Evolutionary conservation across 2,113 vertebrate genomes (phyloP).

Genomic region (Varanus salvator): DNA sequence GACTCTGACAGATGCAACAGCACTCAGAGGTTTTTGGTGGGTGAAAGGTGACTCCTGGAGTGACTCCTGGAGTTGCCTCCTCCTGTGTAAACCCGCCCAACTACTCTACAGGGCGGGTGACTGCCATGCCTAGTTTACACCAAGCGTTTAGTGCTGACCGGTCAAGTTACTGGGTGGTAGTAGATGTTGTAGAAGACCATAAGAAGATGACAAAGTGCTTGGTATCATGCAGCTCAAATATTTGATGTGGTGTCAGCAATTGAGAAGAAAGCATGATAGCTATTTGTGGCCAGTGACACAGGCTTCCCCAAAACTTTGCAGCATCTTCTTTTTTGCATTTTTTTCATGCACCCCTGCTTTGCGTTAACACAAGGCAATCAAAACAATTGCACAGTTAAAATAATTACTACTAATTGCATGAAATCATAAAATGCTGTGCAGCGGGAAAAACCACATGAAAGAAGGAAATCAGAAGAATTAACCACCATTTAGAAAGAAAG

Average conservation of each 20-base stretch:
- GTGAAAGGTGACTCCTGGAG: too few relatives aligned
- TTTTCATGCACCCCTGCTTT: background rate
- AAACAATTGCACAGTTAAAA: background rate
- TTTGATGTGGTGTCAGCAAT: background rate
- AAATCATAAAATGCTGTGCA: background rate
- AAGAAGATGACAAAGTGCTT: too few relatives aligned
- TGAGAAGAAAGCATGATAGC: background rate
- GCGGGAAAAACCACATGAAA: background rate
- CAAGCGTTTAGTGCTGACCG: background rate
- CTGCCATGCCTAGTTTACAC: background rate
- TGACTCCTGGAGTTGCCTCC: too few relatives aligned
- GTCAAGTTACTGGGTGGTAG: background rate
- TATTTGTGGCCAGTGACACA: background rate
- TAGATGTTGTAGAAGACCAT: background rate
- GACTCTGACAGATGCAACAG: too few relatives aligned
- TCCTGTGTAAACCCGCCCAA: too few relatives aligned
- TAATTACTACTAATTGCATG: conserved; percentile 15
- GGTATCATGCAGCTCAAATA: too few relatives aligned
- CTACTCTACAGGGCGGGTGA: too few relatives aligned
- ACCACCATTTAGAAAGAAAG: background rate
- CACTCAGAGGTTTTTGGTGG: too few relatives aligned
- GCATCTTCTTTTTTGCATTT: background rate
- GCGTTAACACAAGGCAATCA: background rate
- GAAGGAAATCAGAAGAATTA: background rate
- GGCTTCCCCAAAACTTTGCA: background rate